phyloP scores from a whole-genome alignment of 2,888 invertebrate species.

The Melolontha melolontha region DNA sequence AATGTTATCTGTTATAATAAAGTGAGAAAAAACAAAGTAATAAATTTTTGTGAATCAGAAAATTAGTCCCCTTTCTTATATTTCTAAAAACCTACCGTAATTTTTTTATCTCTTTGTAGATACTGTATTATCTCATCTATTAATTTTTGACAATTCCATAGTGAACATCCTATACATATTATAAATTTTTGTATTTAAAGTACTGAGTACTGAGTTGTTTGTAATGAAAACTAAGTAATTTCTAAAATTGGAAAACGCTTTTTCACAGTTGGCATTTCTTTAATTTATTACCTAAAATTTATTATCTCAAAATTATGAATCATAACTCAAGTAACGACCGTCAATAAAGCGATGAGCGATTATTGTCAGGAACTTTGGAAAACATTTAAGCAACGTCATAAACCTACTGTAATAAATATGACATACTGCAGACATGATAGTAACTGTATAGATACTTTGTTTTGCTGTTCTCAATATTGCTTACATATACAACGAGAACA shows the following conservation, averaged over 20 bases:
- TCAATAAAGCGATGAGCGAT: conserved; percentile 34
- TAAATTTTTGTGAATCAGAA: too few species aligned
- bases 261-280: conserved; percentile 16
- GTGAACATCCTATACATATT: too few species aligned
- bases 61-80: too few species aligned
- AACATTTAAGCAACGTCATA: conserved; percentile 30
- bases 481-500: conserved; percentile 14
- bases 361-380: conserved; percentile 26
- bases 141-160: too few species aligned
- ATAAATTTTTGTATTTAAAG: too few species aligned
- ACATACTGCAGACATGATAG: conserved; percentile 26
- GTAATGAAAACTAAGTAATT: not conserved
- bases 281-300: conserved; percentile 25
- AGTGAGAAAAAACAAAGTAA: too few species aligned
- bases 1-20: too few species aligned
- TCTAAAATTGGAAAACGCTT: conserved; percentile 1
- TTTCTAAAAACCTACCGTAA: too few species aligned
- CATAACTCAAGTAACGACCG: conserved; percentile 23
- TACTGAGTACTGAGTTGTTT: too few species aligned
- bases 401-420: conserved; percentile 20
- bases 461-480: conserved; percentile 6
- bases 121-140: too few species aligned
- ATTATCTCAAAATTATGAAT: conserved; percentile 31
- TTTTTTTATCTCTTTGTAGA: too few species aligned
- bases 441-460: too few species aligned